Percentiles rank a stretch among this genome's conserved stretches.
Conservation (phyloP, 2,888 invertebrate species). For the Philonicus albiceps region DNA sequence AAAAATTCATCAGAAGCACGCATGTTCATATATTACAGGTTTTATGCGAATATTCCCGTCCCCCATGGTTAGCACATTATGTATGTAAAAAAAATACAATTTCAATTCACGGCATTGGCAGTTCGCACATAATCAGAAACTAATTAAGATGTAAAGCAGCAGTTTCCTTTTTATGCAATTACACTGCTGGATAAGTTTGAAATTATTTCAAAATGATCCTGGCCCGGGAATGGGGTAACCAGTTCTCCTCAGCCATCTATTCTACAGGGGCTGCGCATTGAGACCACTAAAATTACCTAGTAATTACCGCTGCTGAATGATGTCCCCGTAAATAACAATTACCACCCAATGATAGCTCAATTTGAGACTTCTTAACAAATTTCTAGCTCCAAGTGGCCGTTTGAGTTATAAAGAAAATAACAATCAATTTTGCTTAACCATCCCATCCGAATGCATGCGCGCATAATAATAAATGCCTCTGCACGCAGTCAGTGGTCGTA, state of each 20-base stretch:
- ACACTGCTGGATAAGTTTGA: background rate
- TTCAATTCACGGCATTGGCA: background rate
- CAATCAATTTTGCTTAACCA: constrained; percentile 26
- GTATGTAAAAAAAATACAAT: background rate
- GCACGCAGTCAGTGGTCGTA: constrained; percentile 31
- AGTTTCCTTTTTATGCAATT: background rate
- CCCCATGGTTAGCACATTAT: background rate
- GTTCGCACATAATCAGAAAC: background rate
- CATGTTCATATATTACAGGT: background rate
- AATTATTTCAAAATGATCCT: background rate
- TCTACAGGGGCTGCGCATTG: background rate
- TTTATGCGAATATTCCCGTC: background rate
- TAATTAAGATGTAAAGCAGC: background rate
- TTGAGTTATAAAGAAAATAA: constrained; percentile 1
- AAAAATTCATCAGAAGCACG: background rate
- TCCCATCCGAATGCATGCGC: background rate
- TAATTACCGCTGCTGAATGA: constrained; percentile 8
- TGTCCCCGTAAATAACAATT: constrained; percentile 26
- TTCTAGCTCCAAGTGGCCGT: background rate
- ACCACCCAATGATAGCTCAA: constrained; percentile 29
- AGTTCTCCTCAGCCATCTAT: background rate
- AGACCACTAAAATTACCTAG: background rate
- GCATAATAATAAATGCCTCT: constrained; percentile 22
- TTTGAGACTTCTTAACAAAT: constrained; percentile 26
- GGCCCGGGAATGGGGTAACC: background rate